These are phyloP conservation scores for Hipposideros larvatus DNA, from an alignment of 2,797 vertebrate genomes.

Conservation along the genomic window DNA sequence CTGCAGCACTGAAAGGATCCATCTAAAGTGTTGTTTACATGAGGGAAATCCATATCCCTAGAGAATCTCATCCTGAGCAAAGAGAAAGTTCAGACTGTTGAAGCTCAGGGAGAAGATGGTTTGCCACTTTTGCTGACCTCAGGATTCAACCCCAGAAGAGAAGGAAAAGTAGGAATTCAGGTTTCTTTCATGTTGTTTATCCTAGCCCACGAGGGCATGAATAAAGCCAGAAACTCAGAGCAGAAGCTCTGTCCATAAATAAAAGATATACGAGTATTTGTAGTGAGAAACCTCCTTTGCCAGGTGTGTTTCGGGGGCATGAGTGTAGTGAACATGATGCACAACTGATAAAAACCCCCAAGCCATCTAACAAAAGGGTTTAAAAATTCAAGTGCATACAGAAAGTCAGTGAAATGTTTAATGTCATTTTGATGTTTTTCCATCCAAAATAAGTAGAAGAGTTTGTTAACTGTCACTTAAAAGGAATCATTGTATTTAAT, in stretches of 20 bases:
- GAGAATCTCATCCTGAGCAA: conserved; percentile 20
- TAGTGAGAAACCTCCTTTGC: not conserved
- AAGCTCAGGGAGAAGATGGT: not conserved
- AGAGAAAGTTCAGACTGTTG: conserved; percentile 4
- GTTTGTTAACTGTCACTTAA: conserved; percentile 62
- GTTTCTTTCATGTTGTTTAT: not conserved
- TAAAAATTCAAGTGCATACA: conserved; percentile 20
- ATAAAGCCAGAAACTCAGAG: conserved; percentile 13
- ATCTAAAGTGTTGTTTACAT: not conserved
- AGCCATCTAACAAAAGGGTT: not conserved
- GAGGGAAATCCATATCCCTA: not conserved
- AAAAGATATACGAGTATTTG: not conserved
- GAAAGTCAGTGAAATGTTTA: conserved; percentile 40
- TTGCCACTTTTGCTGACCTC: not conserved
- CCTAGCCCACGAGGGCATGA: not conserved
- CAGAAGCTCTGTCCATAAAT: not conserved
- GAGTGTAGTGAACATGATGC: not conserved
- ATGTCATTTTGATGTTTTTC: conserved; percentile 56
- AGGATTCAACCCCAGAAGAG: conserved; percentile 1
- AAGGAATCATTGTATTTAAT: conserved; percentile 50
- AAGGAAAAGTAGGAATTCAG: not conserved
- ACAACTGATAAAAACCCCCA: not conserved
- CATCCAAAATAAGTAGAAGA: not conserved
- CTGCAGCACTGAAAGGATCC: not conserved
- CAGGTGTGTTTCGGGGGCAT: not conserved